Conservation (phyloP, 2,888 invertebrate species). For the Tetranychus piercei region DNA sequence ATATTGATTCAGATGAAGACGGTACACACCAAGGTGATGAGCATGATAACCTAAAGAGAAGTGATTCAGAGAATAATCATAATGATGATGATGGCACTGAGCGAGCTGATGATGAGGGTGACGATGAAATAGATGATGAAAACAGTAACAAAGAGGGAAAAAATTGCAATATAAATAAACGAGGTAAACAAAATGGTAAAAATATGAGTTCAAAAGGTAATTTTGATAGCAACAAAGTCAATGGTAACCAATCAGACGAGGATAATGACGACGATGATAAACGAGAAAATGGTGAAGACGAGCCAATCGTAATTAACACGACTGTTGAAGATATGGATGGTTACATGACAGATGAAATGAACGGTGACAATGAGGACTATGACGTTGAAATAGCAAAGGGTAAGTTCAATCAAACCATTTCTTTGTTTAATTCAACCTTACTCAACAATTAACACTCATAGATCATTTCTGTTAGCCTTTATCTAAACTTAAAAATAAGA, state of each 20-base stretch:
- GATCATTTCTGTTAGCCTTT: too few relatives aligned
- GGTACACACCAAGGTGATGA: neutral
- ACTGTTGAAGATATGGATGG: neutral
- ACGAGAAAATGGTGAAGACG: slow-evolving; percentile 10
- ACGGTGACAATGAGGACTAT: slow-evolving; percentile 5
- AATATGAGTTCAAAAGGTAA: neutral
- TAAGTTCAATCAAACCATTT: neutral
- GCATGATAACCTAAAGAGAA: neutral
- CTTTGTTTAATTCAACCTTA: too few relatives aligned
- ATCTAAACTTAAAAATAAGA: too few relatives aligned
- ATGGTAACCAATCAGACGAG: neutral
- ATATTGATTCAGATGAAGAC: neutral
- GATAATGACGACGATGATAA: neutral
- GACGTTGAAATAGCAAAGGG: neutral
- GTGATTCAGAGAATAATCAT: neutral
- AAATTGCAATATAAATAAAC: neutral
- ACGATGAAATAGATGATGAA: neutral
- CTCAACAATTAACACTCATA: too few relatives aligned
- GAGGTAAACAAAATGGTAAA: neutral
- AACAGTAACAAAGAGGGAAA: neutral
- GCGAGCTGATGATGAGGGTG: neutral
- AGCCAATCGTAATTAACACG: neutral
- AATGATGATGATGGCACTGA: neutral
- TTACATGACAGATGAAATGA: slow-evolving; percentile 7
- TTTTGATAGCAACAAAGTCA: neutral